Conservation (phyloP, 2,113 vertebrate species). For the Vanacampus margaritifer region DNA sequence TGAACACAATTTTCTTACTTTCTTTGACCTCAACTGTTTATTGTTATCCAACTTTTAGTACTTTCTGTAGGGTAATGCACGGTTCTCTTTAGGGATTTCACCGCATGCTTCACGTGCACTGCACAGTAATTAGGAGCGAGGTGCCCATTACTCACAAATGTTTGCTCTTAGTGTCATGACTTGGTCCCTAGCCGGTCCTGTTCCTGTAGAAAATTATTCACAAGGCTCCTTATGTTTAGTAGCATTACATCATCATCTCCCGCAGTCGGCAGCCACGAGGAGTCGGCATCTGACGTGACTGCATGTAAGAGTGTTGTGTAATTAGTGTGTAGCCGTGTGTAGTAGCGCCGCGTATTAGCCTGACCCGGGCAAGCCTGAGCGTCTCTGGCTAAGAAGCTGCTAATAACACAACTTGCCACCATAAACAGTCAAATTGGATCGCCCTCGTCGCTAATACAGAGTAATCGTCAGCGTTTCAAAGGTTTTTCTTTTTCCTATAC, state of each 20-base stretch:
- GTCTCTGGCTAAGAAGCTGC: slow-evolving; percentile 46
- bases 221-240: background rate
- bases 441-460: background rate
- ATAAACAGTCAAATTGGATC: background rate
- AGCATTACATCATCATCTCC: background rate
- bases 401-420: slow-evolving; percentile 42
- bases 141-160: background rate
- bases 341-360: slow-evolving; percentile 36
- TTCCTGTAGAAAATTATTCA: background rate
- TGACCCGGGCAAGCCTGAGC: slow-evolving; percentile 46
- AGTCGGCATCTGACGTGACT: slow-evolving; percentile 7
- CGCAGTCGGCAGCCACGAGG: background rate
- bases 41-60: too few relatives aligned
- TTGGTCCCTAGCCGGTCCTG: too few relatives aligned
- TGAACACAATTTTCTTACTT: too few relatives aligned
- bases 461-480: background rate
- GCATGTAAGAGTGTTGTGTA: slow-evolving; percentile 25
- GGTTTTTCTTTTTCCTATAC: background rate
- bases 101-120: too few relatives aligned
- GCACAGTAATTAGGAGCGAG: too few relatives aligned
- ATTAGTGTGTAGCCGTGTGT: slow-evolving; percentile 42
- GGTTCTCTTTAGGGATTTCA: too few relatives aligned
- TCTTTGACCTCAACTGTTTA: too few relatives aligned
- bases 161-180: too few relatives aligned
- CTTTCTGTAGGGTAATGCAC: too few relatives aligned